Percentiles rank a stretch among this genome's conserved stretches.
These are phyloP conservation scores for Drosophila silvestris DNA, from an alignment of 2,888 invertebrate genomes.

Conservation along the genomic window DNA sequence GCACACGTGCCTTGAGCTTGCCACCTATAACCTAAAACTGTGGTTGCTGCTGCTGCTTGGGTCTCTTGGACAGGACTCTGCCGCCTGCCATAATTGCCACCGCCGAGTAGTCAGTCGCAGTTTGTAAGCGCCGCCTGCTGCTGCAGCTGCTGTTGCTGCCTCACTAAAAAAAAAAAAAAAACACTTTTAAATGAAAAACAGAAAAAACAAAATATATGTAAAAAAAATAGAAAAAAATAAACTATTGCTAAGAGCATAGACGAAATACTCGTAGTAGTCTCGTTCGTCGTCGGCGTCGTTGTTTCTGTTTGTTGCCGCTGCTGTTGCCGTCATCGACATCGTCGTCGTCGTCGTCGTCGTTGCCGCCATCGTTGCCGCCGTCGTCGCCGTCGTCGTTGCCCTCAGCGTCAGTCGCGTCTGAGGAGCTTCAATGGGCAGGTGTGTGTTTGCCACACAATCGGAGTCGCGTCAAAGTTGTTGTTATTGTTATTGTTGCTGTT, in stretches of 20 bases:
- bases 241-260: slow-evolving; percentile 64
- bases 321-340: slow-evolving; percentile 10
- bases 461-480: slow-evolving; percentile 59
- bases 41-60: slow-evolving; percentile 12
- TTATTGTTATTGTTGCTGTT: slow-evolving; percentile 10
- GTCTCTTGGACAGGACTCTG: slow-evolving; percentile 34
- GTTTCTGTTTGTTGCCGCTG: slow-evolving; percentile 50
- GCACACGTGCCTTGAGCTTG: slow-evolving; percentile 5
- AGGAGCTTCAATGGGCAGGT: slow-evolving; percentile 85
- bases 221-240: slow-evolving; percentile 29
- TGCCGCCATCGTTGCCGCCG: slow-evolving; percentile 7
- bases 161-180: slow-evolving; percentile 12
- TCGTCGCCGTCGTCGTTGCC: slow-evolving; percentile 41
- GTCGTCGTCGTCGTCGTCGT: slow-evolving; percentile 5
- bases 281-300: slow-evolving; percentile 54
- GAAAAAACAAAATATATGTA: slow-evolving; percentile 3
- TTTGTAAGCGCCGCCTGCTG: slow-evolving; percentile 51
- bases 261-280: slow-evolving; percentile 76
- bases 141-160: slow-evolving; percentile 18
- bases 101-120: slow-evolving; percentile 62
- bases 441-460: slow-evolving; percentile 71
- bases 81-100: slow-evolving; percentile 62
- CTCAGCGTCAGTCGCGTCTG: slow-evolving; percentile 84
- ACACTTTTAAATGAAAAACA: slow-evolving; percentile 47
- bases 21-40: slow-evolving; percentile 44